Evolutionary conservation across 2,888 invertebrate genomes (phyloP), one percentile per base, ranked within the genome.

Genomic region (Iphiclides podalirius): DNA sequence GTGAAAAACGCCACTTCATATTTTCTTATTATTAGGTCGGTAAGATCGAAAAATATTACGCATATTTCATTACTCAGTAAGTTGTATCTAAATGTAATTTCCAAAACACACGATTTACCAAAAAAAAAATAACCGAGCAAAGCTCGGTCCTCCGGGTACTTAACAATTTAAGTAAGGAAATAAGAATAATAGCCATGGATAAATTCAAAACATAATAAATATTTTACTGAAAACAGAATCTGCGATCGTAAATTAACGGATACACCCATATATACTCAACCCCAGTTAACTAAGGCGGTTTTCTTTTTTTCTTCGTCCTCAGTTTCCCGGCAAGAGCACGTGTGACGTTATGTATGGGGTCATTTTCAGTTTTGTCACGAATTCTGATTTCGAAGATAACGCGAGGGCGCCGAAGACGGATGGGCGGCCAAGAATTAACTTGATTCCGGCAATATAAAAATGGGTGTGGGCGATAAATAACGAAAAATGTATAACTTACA

Each of bases 351-450:
- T 66, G 64, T 67, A 66, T 61, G 61, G 64, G 63, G 67, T 63
- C 66, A 65, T 70, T 70, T 61, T 60, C 60, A 70, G 70, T 74
- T 72, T 66, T 66, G 68, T 72, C 69, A 70, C 70, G 71, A 68
- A 57, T 63, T 59, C 57, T 60, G 65, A 65, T 66, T 63, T 66
- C 55, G 52, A 57, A 56, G 55, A 54, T 57, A 52, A 59, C 56
- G 53, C 53, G 54, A 62, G 59, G 59, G 59, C 48, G 52, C 51
- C 50, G 53, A 61, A 63, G 66, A 61, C 50, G 57, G 61, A 66
- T 63, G 60, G 64, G 60, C 66, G 64, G 61, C 57, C 59, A 59
- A 58, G 65, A 64, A 65, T 64, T 66, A 64, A 63, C 66, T 65
- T 55, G 60, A 63, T 61, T 61, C 57, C 57, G 50, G 44, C 37